Evolutionary conservation across 2,797 vertebrate species (phyloP).

Genomic region (Ataeniobius toweri): DNA sequence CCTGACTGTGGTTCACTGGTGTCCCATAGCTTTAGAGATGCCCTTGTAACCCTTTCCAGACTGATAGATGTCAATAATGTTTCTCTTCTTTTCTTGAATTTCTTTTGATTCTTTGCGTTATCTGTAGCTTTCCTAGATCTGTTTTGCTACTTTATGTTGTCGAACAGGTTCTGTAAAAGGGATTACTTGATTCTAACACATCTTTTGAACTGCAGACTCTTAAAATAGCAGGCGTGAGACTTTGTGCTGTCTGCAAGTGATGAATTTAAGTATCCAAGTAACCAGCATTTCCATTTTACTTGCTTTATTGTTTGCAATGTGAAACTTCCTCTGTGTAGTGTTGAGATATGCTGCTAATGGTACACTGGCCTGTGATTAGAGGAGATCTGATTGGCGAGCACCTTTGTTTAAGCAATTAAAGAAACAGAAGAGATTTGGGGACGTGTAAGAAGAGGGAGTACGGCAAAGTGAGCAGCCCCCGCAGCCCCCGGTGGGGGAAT

Average conservation of each 20-base stretch:
- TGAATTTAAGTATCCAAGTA: slow-evolving; percentile 24
- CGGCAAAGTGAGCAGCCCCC: neutral
- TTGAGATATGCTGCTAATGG: slow-evolving; percentile 43
- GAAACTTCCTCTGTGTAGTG: slow-evolving; percentile 34
- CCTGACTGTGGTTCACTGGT: too few species aligned
- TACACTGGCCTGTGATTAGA: slow-evolving; percentile 50
- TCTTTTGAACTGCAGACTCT: neutral
- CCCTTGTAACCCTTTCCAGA: neutral
- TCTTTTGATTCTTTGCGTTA: too few species aligned
- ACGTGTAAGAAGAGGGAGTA: slow-evolving; percentile 28
- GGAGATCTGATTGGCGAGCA: slow-evolving; percentile 56
- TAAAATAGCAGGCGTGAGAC: neutral
- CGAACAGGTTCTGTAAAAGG: neutral
- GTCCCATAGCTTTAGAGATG: neutral
- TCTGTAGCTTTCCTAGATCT: neutral
- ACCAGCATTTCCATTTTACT: neutral
- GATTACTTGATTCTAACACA: neutral
- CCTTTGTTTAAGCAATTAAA: slow-evolving; percentile 49
- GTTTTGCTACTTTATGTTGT: neutral
- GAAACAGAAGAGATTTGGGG: slow-evolving; percentile 35
- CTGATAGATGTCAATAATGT: neutral
- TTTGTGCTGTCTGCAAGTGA: slow-evolving; percentile 28
- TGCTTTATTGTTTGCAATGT: slow-evolving; percentile 43
- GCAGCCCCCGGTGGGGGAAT: neutral
- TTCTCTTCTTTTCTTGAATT: neutral